Conservation (phyloP, 2,797 vertebrate species). For the Selene dorsalis region DNA sequence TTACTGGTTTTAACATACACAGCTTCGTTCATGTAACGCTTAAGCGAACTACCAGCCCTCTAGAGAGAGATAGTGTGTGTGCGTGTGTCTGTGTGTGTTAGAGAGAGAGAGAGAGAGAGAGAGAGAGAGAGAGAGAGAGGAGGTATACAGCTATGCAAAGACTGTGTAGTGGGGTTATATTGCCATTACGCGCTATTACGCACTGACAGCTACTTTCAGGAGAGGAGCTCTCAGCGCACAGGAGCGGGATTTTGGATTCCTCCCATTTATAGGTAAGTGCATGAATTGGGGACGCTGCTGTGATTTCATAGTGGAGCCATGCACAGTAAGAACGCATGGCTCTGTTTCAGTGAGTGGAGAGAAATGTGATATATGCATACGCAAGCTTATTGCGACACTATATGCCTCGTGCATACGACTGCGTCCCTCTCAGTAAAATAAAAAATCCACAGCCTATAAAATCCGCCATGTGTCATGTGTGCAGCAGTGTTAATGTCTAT, state of each 20-base stretch:
- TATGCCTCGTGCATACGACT: neutral
- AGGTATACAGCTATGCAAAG: conserved; percentile 59
- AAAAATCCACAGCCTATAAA: neutral
- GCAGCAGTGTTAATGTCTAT: neutral
- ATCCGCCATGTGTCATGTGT: neutral
- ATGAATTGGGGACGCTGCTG: neutral
- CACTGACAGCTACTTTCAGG: conserved; percentile 60
- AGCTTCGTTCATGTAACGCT: conserved; percentile 81
- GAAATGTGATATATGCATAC: neutral
- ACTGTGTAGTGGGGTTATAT: conserved; percentile 52
- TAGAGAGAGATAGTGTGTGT: conserved; percentile 14
- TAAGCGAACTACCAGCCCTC: conserved; percentile 68
- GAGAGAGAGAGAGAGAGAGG: conserved; percentile 29
- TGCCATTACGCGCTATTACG: conserved; percentile 75
- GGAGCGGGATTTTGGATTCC: conserved; percentile 53
- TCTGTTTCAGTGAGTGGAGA: conserved; percentile 1
- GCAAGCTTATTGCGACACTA: neutral
- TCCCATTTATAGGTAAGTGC: conserved; percentile 64
- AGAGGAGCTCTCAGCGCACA: conserved; percentile 42
- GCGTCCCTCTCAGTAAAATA: neutral
- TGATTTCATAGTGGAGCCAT: neutral
- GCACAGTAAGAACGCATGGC: neutral
- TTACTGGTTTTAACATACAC: conserved; percentile 61
- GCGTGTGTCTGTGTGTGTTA: neutral
- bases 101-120: conserved; percentile 21